Evolutionary conservation across 2,113 vertebrate genomes (phyloP).

Genomic region (Bos taurus): DNA sequence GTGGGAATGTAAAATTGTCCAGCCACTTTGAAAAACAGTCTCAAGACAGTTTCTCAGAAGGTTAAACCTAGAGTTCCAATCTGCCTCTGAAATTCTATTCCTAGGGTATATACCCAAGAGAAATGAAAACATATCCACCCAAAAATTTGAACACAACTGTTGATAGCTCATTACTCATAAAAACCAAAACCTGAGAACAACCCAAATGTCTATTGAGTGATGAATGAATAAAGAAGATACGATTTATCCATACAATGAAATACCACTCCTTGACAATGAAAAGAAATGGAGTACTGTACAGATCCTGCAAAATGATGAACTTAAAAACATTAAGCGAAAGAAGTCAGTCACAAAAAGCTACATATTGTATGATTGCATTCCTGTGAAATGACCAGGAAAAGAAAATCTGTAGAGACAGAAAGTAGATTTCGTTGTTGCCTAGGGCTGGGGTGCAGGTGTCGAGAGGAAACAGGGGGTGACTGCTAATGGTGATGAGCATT

Average conservation of each 20-base stretch:
- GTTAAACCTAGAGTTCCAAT: background rate
- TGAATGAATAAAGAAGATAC: background rate
- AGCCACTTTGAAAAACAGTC: background rate
- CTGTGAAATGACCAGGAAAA: background rate
- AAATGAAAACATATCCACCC: background rate
- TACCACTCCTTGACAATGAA: background rate
- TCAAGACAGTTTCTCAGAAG: background rate
- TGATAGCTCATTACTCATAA: background rate
- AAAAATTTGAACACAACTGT: background rate
- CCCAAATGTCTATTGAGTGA: background rate
- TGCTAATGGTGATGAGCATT: background rate
- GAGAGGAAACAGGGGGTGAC: background rate
- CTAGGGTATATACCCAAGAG: background rate
- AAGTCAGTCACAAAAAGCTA: background rate
- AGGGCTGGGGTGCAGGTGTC: background rate
- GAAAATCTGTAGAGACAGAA: background rate
- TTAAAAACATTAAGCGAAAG: background rate
- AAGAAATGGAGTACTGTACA: background rate
- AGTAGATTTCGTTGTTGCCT: background rate
- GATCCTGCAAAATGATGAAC: background rate
- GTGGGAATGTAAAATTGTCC: background rate
- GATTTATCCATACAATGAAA: background rate
- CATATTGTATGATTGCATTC: background rate
- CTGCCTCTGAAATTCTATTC: background rate
- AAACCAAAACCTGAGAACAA: background rate